These are phyloP conservation scores for Leptothorax acervorum DNA, from an alignment of 2,888 invertebrate genomes.

Conservation along the genomic window DNA sequence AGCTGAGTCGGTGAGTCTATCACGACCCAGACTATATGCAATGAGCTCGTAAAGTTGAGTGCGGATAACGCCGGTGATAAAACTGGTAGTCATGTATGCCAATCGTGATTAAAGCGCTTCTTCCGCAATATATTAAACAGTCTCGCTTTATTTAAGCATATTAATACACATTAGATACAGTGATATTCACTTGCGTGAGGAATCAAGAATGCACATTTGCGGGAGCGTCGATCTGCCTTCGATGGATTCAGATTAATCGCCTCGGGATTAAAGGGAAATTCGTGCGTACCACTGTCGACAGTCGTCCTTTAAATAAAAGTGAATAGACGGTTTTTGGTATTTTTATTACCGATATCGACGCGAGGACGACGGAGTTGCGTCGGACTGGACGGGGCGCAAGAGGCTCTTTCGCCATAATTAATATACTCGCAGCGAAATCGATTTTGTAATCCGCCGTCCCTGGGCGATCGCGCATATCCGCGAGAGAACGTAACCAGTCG, in stretches of 20 bases:
- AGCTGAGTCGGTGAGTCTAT: slow-evolving; percentile 36
- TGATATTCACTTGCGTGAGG: not conserved
- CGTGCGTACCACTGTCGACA: not conserved
- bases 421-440: slow-evolving; percentile 54
- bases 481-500: slow-evolving; percentile 59
- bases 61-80: slow-evolving; percentile 18
- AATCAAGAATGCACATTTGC: slow-evolving; percentile 12
- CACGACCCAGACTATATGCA: not conserved
- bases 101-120: slow-evolving; percentile 27
- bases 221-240: not conserved
- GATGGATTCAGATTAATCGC: slow-evolving; percentile 23
- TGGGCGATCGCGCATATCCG: slow-evolving; percentile 52
- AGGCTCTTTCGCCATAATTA: slow-evolving; percentile 50
- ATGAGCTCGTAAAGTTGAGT: slow-evolving; percentile 39
- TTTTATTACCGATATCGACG: slow-evolving; percentile 19
- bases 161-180: slow-evolving; percentile 1
- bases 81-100: slow-evolving; percentile 4
- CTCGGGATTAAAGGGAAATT: slow-evolving; percentile 30
- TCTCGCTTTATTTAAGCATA: slow-evolving; percentile 13
- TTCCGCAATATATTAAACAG: slow-evolving; percentile 28
- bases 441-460: slow-evolving; percentile 58
- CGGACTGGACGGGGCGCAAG: not conserved
- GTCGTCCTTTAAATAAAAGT: slow-evolving; percentile 11
- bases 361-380: not conserved
- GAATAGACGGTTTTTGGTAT: slow-evolving; percentile 2